These are phyloP conservation scores for Meloidogyne chitwoodi DNA, from an alignment of 1,140 invertebrate species.

Conservation along the genomic window DNA sequence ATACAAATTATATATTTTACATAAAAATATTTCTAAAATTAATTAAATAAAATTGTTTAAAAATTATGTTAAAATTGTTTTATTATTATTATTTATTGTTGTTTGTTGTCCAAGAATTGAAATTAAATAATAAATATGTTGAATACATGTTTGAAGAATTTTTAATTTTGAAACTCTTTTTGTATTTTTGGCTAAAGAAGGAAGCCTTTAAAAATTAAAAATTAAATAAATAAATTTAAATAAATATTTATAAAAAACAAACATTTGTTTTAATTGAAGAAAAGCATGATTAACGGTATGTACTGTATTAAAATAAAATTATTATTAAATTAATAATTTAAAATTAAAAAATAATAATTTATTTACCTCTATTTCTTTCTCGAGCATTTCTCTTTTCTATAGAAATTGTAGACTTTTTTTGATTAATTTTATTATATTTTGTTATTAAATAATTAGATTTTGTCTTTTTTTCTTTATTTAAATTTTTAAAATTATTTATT, in stretches of 20 bases:
- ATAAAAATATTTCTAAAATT: too few species aligned
- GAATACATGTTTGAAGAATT: conserved; percentile 43
- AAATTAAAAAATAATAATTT: neutral
- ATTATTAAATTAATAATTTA: too few species aligned
- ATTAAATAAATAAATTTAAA: neutral
- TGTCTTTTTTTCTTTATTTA: neutral
- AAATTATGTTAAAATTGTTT: too few species aligned
- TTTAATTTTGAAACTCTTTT: conserved; percentile 53
- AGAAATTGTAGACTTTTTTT: neutral
- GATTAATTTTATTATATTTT: neutral
- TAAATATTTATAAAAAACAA: neutral
- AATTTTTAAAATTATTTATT: neutral
- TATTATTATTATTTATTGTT: too few species aligned
- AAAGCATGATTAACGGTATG: conserved; percentile 28
- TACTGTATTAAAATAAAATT: neutral
- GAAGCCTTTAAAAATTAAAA: conserved; percentile 13
- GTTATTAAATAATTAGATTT: neutral
- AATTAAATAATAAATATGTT: conserved; percentile 40
- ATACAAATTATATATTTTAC: too few species aligned
- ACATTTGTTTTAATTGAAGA: conserved; percentile 13
- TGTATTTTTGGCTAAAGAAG: conserved; percentile 13
- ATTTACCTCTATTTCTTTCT: conserved; percentile 16
- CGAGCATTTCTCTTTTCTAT: conserved; percentile 30
- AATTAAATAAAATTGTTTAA: too few species aligned
- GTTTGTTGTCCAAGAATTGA: neutral